These are phyloP conservation scores for Muscicapa adusta DNA, from an alignment of 2,113 vertebrate genomes.

Conservation along the genomic window DNA sequence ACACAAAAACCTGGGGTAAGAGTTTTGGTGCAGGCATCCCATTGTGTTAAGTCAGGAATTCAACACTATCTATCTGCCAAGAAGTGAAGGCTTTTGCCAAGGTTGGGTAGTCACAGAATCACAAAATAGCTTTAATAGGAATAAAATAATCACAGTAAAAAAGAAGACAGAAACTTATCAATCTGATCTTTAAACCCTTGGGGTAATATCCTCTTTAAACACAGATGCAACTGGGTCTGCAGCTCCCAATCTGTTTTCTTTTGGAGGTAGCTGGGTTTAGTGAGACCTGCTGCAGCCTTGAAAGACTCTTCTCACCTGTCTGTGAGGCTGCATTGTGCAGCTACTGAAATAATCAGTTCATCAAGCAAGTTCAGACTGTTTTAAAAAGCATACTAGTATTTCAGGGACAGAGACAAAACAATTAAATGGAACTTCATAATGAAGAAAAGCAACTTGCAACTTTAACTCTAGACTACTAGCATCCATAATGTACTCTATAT, in stretches of 20 bases:
- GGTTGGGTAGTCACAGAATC: background rate
- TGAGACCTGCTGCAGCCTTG: background rate
- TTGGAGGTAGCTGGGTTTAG: background rate
- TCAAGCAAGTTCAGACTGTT: background rate
- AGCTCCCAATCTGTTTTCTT: background rate
- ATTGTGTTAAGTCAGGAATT: background rate
- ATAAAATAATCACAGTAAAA: background rate
- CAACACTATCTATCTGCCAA: rapidly evolving
- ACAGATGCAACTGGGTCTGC: background rate
- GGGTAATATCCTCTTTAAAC: background rate
- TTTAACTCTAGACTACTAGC: background rate
- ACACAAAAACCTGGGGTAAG: background rate
- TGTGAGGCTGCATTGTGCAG: background rate
- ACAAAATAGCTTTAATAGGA: background rate
- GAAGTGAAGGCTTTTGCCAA: background rate
- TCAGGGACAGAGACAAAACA: background rate
- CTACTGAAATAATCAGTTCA: background rate
- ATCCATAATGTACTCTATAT: background rate
- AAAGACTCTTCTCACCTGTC: background rate
- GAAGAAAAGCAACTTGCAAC: background rate
- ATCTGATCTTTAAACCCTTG: background rate
- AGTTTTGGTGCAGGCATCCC: rapidly evolving
- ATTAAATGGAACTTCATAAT: background rate
- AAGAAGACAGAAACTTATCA: background rate
- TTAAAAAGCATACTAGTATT: background rate